phyloP scores from a whole-genome alignment of 2,888 invertebrate genomes.

The Nowickia ferox region DNA sequence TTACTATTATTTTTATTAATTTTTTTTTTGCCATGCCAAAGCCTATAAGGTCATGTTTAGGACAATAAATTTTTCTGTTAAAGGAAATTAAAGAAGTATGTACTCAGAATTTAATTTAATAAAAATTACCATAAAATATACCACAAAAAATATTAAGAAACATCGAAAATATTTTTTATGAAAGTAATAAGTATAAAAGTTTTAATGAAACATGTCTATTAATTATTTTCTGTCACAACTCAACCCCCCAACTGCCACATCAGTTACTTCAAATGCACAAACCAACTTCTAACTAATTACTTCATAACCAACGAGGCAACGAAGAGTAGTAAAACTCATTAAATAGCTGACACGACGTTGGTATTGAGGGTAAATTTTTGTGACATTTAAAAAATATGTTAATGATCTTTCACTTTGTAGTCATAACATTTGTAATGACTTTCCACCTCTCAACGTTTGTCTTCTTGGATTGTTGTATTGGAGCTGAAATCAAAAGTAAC shows the following conservation, averaged over 20 bases:
- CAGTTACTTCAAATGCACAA: too few species aligned
- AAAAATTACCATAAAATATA: too few species aligned
- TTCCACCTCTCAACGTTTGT: background rate
- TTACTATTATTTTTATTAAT: too few species aligned
- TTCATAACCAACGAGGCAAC: too few species aligned
- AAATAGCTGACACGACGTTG: background rate
- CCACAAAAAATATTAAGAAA: too few species aligned
- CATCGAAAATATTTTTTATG: too few species aligned
- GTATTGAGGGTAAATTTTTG: slow-evolving; percentile 29
- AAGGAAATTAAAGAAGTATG: too few species aligned
- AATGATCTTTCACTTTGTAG: slow-evolving; percentile 10
- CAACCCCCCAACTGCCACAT: background rate
- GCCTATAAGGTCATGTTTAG: too few species aligned
- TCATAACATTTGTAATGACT: slow-evolving; percentile 11
- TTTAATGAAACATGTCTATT: background rate
- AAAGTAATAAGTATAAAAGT: background rate
- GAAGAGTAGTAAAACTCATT: background rate
- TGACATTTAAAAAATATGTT: slow-evolving; percentile 20
- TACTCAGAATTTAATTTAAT: too few species aligned
- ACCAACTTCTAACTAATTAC: background rate
- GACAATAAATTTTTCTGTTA: too few species aligned
- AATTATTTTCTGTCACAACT: background rate
- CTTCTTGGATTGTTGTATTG: background rate
- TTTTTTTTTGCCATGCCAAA: too few species aligned
- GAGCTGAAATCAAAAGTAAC: background rate